phyloP scores from a whole-genome alignment of 2,113 vertebrate genomes.

The Oenanthe oenanthe region DNA sequence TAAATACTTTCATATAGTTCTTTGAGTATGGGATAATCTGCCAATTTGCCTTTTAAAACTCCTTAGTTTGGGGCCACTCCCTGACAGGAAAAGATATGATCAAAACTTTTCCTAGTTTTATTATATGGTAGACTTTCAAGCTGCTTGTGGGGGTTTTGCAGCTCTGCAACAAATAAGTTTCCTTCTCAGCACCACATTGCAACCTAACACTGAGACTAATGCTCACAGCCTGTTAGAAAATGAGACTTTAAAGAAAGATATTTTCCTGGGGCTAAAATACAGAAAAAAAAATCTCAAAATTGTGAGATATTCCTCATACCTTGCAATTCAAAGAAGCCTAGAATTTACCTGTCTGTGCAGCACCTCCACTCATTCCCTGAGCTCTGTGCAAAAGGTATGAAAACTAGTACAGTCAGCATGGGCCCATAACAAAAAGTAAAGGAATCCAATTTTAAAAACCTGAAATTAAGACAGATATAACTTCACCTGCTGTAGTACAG shows the following conservation, averaged over 20 bases:
- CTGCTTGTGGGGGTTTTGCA: neutral
- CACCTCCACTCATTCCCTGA: neutral
- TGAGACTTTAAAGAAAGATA: neutral
- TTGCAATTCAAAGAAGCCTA: neutral
- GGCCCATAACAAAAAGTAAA: neutral
- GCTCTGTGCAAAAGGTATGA: neutral
- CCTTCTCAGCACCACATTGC: neutral
- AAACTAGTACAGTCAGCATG: neutral
- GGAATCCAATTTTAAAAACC: neutral
- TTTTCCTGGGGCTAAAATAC: neutral
- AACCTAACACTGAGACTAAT: neutral
- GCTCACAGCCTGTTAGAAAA: neutral
- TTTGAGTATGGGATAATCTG: neutral
- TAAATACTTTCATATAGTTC: neutral
- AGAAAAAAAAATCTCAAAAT: neutral
- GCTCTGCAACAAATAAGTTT: neutral
- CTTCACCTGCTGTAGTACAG: neutral
- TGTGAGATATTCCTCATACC: neutral
- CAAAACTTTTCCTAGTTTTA: neutral
- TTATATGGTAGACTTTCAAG: neutral
- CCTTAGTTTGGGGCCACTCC: neutral
- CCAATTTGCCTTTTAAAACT: neutral
- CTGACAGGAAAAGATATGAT: neutral
- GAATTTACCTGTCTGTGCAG: neutral
- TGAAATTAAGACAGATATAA: neutral